Evolutionary conservation across 2,113 vertebrate genomes (phyloP), one percentile per base, ranked within the genome.

Genomic region (Hemicordylus capensis): DNA sequence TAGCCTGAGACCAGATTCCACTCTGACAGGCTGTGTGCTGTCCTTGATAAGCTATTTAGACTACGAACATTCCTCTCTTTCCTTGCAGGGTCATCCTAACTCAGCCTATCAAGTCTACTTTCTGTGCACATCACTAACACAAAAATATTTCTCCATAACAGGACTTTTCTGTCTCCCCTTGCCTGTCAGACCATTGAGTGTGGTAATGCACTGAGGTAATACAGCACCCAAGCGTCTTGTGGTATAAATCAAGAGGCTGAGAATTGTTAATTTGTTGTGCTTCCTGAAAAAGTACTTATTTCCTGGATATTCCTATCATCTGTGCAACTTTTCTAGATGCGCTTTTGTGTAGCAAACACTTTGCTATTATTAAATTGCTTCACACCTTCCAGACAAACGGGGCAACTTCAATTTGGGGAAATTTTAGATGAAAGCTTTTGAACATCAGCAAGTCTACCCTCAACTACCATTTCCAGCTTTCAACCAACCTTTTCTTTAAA

Each of bases 181-280:
- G 85, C 70, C 82, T 79, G 77, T 89, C 86, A 90, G 87, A 78
- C 0, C 0, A 80, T 75, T 83, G 81, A 78, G n/a, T n/a, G n/a
- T n/a, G 86, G 85, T 89, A 86, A 59, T 89, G 19, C n/a, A 54
- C 51, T 54, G 51, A 54, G 86, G 85, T 89, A 85, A 56, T 89
- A 12, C 39, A 61, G 82, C 44, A 76, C 76, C 72, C 59, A 73
- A 92, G 80, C 80, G 89, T 90, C 90, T 87, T 89, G 42, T 86
- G 90, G 89, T 90, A 85, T 66, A 86, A 89, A 63, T 82, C 61
- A n/a, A 42, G 37, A 39, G 44, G 31, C 4, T 37, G 51, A 54
- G 51, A 69, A 34, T n/a, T 17, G n/a, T 12, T 67, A 67, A 34
- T 34, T 14, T 67, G 31, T n/a, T 67, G n/a, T n/a, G 64, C 12